These are phyloP conservation scores for Acanthurus lineatus DNA, from an alignment of 2,797 vertebrate species.

Conservation along the genomic window DNA sequence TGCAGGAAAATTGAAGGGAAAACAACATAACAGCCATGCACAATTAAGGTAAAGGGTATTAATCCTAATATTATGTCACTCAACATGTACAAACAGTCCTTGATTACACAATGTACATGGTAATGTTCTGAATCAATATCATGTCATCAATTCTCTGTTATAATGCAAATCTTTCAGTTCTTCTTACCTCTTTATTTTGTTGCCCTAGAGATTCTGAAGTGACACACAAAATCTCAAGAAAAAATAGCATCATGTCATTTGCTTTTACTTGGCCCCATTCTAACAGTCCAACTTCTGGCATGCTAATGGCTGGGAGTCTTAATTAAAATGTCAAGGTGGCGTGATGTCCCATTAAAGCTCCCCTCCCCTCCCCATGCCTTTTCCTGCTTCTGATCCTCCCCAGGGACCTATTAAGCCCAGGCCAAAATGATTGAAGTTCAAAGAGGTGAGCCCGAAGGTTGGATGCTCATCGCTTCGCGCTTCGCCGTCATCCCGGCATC, in stretches of 20 bases:
- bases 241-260: slow-evolving; percentile 74
- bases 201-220: slow-evolving; percentile 42
- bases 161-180: slow-evolving; percentile 24
- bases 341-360: slow-evolving; percentile 87
- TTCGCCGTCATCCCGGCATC: slow-evolving; percentile 81
- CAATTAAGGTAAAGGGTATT: slow-evolving; percentile 38
- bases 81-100: slow-evolving; percentile 42
- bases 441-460: slow-evolving; percentile 88
- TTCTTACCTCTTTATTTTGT: slow-evolving; percentile 35
- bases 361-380: slow-evolving; percentile 75
- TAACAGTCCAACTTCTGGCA: slow-evolving; percentile 78
- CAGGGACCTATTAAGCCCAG: slow-evolving; percentile 87
- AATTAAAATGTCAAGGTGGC: slow-evolving; percentile 91
- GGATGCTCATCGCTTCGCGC: slow-evolving; percentile 78
- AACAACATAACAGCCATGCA: slow-evolving; percentile 32
- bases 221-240: slow-evolving; percentile 49
- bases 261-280: slow-evolving; percentile 76
- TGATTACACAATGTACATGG: slow-evolving; percentile 32
- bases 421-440: slow-evolving; percentile 90
- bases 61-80: slow-evolving; percentile 29
- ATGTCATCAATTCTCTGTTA: slow-evolving; percentile 17
- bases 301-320: slow-evolving; percentile 87
- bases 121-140: slow-evolving; percentile 9
- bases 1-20: slow-evolving; percentile 43
- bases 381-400: slow-evolving; percentile 86